A percentile compares a stretch with the other conserved stretches of the same genome.
phyloP scores from a whole-genome alignment of 2,888 invertebrate genomes.

The Chrysolina americana region DNA sequence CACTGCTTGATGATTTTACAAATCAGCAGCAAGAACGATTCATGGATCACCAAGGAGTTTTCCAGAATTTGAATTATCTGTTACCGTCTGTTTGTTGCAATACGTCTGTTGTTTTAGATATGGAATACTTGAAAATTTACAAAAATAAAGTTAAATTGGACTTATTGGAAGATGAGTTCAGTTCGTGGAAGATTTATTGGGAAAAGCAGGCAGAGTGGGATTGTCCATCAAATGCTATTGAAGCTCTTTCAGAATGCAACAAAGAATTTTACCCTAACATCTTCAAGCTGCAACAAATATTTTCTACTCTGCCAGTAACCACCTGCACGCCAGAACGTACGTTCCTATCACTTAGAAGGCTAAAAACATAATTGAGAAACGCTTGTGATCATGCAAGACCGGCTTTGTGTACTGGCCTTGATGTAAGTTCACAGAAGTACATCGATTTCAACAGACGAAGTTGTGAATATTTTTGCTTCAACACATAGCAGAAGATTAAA shows the following conservation, averaged over 20 bases:
- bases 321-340: no score
- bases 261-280: slow-evolving; percentile 26
- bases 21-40: slow-evolving; percentile 17
- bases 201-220: background rate
- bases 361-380: no score
- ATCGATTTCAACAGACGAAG: no score
- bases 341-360: no score
- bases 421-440: no score
- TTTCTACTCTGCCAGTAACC: no score
- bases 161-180: slow-evolving; percentile 19
- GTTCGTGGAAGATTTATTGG: slow-evolving; percentile 20
- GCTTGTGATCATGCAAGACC: no score
- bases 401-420: no score
- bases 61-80: background rate
- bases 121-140: slow-evolving; percentile 14
- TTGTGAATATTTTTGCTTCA: slow-evolving; percentile 10
- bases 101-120: slow-evolving; percentile 11
- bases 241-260: slow-evolving; percentile 15
- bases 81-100: slow-evolving; percentile 25
- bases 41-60: slow-evolving; percentile 14
- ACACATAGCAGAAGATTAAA: slow-evolving; percentile 14
- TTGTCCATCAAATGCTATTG: slow-evolving; percentile 17
- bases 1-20: slow-evolving; percentile 8
- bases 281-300: slow-evolving; percentile 13
- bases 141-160: slow-evolving; percentile 13